phyloP scores from a whole-genome alignment of 1,140 invertebrate genomes.

The Cyclina sinensis region DNA sequence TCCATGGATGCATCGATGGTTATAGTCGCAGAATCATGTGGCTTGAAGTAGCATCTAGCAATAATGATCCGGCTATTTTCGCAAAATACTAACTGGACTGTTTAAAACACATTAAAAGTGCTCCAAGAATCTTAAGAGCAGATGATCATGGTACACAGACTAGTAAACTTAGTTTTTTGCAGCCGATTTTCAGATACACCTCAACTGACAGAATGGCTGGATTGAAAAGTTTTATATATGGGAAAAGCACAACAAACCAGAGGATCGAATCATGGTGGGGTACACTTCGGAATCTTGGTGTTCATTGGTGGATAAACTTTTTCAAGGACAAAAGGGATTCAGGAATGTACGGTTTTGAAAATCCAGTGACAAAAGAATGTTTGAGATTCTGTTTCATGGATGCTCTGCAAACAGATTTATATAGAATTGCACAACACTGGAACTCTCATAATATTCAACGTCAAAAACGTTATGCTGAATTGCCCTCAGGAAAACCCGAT shows the following conservation, averaged over 20 bases:
- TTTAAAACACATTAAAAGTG: conserved; percentile 54
- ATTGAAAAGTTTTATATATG: conserved; percentile 51
- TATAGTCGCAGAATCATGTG: conserved; percentile 81
- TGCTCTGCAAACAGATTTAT: conserved; percentile 41
- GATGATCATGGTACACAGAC: conserved; percentile 68
- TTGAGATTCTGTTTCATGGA: conserved; percentile 59
- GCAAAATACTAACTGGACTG: conserved; percentile 73
- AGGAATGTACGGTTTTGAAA: conserved; percentile 15
- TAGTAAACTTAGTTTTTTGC: conserved; percentile 54
- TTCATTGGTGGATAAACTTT: conserved; percentile 66
- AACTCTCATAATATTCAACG: conserved; percentile 11
- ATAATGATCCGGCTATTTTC: conserved; percentile 76
- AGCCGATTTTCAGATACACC: conserved; percentile 51
- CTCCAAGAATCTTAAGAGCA: conserved; percentile 58
- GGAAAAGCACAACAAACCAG: conserved; percentile 65
- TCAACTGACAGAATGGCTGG: conserved; percentile 29
- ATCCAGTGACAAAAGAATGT: conserved; percentile 34
- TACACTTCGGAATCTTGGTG: conserved; percentile 40
- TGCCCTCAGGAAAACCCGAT: conserved; percentile 50
- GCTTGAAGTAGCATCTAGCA: conserved; percentile 79
- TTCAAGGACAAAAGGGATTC: conserved; percentile 57
- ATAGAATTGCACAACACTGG: conserved; percentile 57
- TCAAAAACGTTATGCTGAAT: conserved; percentile 41
- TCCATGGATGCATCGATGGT: conserved; percentile 81
- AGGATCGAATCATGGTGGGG: conserved; percentile 67